Evolutionary conservation across 2,888 invertebrate genomes (phyloP).

Genomic region (Drosophila peninsularis): DNA sequence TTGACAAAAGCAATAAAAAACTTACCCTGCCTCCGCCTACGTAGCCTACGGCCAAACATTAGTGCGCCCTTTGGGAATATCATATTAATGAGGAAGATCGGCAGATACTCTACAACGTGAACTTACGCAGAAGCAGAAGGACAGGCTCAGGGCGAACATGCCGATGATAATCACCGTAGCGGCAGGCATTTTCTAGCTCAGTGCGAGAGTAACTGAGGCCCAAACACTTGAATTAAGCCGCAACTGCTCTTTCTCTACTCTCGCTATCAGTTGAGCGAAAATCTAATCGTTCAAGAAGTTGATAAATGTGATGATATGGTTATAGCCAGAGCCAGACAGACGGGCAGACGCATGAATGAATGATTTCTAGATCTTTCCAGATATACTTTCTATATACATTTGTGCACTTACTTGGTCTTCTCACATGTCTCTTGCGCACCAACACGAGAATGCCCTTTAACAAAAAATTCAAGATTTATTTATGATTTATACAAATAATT

Average conservation of each 20-base stretch:
- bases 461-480: background rate
- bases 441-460: background rate
- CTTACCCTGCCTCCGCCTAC: background rate
- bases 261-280: background rate
- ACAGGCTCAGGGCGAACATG: background rate
- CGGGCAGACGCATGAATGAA: background rate
- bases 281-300: conserved; percentile 2
- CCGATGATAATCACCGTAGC: background rate
- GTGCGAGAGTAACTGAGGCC: background rate
- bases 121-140: conserved; percentile 23
- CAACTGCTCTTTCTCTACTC: background rate
- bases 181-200: background rate
- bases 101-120: background rate
- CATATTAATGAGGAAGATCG: too few relatives aligned
- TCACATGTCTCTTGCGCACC: background rate
- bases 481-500: background rate
- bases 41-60: background rate
- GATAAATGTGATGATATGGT: background rate
- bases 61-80: background rate
- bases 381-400: background rate
- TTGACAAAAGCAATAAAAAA: background rate
- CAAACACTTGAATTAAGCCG: background rate
- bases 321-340: background rate
- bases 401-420: background rate
- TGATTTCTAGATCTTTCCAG: background rate